These are phyloP conservation scores for Saxidomus purpurata DNA, from an alignment of 1,140 invertebrate genomes.

Conservation along the genomic window DNA sequence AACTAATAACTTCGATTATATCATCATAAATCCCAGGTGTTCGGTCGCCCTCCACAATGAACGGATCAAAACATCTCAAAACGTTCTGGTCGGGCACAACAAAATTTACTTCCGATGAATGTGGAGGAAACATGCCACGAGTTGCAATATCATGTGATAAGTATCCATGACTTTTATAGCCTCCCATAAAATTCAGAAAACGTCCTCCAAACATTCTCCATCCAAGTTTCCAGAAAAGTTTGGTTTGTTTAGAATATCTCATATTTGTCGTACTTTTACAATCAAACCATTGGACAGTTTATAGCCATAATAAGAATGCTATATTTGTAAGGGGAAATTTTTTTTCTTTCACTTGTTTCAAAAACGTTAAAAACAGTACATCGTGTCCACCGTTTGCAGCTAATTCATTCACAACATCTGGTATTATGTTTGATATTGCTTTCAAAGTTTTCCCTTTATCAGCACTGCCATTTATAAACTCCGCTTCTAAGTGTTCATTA, in stretches of 20 bases:
- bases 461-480: no score
- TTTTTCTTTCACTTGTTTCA: background rate
- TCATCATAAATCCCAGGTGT: conserved; percentile 24
- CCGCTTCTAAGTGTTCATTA: no score
- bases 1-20: background rate
- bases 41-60: background rate
- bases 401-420: background rate
- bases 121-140: conserved; percentile 9
- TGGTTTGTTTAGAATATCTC: background rate
- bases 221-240: conserved; percentile 5
- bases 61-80: conserved; percentile 29
- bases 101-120: conserved; percentile 40
- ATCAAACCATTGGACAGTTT: background rate
- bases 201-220: conserved; percentile 49
- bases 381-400: background rate
- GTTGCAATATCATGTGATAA: background rate
- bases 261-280: background rate
- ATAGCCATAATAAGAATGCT: background rate
- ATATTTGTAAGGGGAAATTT: background rate
- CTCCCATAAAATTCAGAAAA: conserved; percentile 54
- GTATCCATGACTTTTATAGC: conserved; percentile 49
- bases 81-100: conserved; percentile 17
- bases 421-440: background rate
- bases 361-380: background rate
- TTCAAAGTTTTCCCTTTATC: background rate